These are phyloP conservation scores for Chrysaora quinquecirrha DNA, from an alignment of 30 jellyfish, hydroid and myxozoan genomes.

Conservation along the genomic window DNA sequence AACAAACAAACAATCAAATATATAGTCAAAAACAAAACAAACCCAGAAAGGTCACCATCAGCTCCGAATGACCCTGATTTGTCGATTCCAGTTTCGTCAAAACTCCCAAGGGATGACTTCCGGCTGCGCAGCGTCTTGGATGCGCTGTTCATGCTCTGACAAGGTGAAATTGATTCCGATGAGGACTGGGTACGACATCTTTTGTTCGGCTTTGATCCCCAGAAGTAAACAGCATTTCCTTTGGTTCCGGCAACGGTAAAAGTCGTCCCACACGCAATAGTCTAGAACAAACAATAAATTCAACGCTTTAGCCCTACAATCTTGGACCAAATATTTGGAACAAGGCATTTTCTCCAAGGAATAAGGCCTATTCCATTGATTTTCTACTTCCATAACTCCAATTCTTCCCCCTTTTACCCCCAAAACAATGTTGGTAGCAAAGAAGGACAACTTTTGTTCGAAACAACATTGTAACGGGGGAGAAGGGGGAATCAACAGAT, in stretches of 20 bases:
- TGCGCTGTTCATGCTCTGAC: constrained; percentile 67
- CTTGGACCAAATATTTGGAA: no score
- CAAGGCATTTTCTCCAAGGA: no score
- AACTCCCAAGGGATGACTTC: constrained; percentile 59
- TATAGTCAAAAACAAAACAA: no score
- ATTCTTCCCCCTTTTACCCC: no score
- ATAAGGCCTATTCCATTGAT: no score
- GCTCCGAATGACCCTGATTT: constrained; percentile 28
- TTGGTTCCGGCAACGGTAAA: constrained; percentile 83
- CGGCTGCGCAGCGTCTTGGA: constrained; percentile 37
- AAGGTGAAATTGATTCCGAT: constrained; percentile 58
- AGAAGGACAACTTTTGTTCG: no score
- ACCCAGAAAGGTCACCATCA: background rate
- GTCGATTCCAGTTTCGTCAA: constrained; percentile 57
- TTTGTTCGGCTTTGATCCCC: constrained; percentile 88
- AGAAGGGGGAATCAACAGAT: no score
- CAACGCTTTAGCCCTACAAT: no score
- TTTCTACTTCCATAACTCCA: no score
- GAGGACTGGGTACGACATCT: constrained; percentile 56
- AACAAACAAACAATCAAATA: no score
- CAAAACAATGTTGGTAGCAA: no score
- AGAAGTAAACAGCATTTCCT: constrained; percentile 71
- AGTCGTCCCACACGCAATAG: constrained; percentile 73
- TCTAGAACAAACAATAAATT: constrained; percentile 41
- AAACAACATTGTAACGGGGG: no score